Conservation (phyloP, 2,888 invertebrate species). For the Cylloceria caligata region DNA sequence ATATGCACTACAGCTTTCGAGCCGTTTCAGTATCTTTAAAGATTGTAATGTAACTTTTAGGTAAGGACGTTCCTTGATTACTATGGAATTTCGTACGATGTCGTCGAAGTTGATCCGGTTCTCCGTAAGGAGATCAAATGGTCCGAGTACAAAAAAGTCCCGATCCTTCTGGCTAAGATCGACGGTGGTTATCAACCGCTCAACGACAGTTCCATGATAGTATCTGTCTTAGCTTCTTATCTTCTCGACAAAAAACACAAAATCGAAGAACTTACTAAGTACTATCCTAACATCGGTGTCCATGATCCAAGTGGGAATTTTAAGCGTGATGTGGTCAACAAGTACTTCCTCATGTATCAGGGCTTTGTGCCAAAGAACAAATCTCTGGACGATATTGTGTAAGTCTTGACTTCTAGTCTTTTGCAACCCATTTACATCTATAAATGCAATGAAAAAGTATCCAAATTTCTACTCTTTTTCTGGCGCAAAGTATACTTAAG, state of each 20-base stretch:
- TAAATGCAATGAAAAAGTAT: neutral
- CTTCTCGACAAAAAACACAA: conserved; percentile 87
- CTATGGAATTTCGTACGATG: conserved; percentile 96
- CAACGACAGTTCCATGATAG: conserved; percentile 97
- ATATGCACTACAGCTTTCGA: neutral
- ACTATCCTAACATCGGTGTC: conserved; percentile 90
- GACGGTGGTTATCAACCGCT: conserved; percentile 92
- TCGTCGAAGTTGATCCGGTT: conserved; percentile 99
- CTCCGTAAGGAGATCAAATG: conserved; percentile 95
- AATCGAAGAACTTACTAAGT: conserved; percentile 90
- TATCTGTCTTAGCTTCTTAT: conserved; percentile 94
- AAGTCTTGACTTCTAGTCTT: conserved; percentile 74
- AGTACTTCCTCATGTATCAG: conserved; percentile 94
- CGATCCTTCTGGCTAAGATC: conserved; percentile 92
- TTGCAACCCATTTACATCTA: neutral
- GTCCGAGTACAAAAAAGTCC: conserved; percentile 98
- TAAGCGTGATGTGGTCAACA: conserved; percentile 92
- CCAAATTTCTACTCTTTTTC: too few species aligned
- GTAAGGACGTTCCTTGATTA: conserved; percentile 94
- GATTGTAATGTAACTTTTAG: conserved; percentile 68
- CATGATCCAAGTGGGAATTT: conserved; percentile 89
- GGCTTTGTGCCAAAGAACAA: conserved; percentile 86
- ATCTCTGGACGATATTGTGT: conserved; percentile 87
- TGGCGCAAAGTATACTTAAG: too few species aligned
- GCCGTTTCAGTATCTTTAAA: neutral